These are phyloP conservation scores for Phortica okadai DNA, from an alignment of 2,888 invertebrate species.

Conservation along the genomic window DNA sequence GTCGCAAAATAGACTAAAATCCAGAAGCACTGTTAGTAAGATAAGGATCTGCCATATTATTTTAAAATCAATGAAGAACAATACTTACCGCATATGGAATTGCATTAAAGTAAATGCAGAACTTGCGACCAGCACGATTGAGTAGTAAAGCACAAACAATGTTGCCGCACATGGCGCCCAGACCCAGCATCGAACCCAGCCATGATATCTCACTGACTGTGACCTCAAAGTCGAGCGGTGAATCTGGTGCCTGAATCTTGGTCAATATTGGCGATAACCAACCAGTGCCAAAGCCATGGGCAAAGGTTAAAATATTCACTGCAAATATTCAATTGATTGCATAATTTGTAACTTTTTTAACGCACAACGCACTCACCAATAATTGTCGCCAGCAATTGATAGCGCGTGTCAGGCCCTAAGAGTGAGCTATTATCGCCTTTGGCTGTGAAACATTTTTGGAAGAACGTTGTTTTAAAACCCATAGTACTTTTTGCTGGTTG, in stretches of 20 bases:
- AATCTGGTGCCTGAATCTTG: slow-evolving; percentile 58
- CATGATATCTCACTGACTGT: slow-evolving; percentile 65
- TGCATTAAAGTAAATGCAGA: slow-evolving; percentile 62
- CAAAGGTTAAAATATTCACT: slow-evolving; percentile 72
- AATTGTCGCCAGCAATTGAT: slow-evolving; percentile 59
- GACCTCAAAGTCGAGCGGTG: slow-evolving; percentile 58
- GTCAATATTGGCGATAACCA: slow-evolving; percentile 73
- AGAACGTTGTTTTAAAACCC: too few species aligned
- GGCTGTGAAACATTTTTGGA: background rate
- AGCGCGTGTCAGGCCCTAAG: slow-evolving; percentile 52
- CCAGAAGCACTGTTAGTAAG: slow-evolving; percentile 53
- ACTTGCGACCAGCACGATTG: slow-evolving; percentile 63
- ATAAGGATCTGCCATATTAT: background rate
- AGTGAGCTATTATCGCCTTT: slow-evolving; percentile 37
- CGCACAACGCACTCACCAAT: slow-evolving; percentile 52
- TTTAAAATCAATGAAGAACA: background rate
- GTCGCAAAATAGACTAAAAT: slow-evolving; percentile 56
- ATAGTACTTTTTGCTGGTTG: too few species aligned
- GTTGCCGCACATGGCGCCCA: slow-evolving; percentile 70
- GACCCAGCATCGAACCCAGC: slow-evolving; percentile 69
- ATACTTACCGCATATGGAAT: slow-evolving; percentile 68
- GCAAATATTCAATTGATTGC: background rate
- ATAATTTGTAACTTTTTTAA: background rate
- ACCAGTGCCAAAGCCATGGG: slow-evolving; percentile 73
- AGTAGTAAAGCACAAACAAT: slow-evolving; percentile 58